Evolutionary conservation across 1,140 invertebrate genomes (phyloP).

Genomic region (Eufriesea mexicana): DNA sequence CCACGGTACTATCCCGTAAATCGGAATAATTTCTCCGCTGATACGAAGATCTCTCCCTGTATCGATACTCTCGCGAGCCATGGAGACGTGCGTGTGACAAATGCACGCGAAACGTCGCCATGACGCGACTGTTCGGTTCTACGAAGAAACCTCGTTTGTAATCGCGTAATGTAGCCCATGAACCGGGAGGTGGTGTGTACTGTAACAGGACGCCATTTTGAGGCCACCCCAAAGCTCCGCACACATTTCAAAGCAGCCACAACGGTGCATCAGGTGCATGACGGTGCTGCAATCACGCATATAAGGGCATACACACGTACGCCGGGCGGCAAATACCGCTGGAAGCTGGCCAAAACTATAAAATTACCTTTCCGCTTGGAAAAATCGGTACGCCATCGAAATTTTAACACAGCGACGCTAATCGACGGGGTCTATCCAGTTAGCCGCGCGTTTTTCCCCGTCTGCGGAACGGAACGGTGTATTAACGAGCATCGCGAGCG

Average conservation of each 20-base stretch:
- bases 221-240: conserved; percentile 25
- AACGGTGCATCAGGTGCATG: conserved; percentile 29
- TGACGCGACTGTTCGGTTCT: background rate
- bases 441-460: background rate
- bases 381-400: conserved; percentile 20
- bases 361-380: conserved; percentile 11
- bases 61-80: no score
- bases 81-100: no score
- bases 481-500: background rate
- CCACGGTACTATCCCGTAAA: background rate
- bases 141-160: background rate
- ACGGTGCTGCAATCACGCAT: conserved; percentile 23
- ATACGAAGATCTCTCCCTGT: background rate
- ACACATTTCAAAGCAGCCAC: conserved; percentile 30
- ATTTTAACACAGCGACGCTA: background rate
- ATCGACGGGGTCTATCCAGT: background rate
- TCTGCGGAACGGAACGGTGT: no score
- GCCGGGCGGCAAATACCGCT: background rate
- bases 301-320: background rate
- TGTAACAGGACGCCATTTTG: conserved; percentile 51
- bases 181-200: background rate
- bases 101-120: no score
- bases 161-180: background rate
- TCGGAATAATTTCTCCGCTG: no score
- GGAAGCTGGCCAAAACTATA: conserved; percentile 27